Percentiles rank a stretch among this genome's conserved stretches.
Evolutionary conservation across 2,888 invertebrate genomes (phyloP).

Genomic region (Habrosyne pyritoides): DNA sequence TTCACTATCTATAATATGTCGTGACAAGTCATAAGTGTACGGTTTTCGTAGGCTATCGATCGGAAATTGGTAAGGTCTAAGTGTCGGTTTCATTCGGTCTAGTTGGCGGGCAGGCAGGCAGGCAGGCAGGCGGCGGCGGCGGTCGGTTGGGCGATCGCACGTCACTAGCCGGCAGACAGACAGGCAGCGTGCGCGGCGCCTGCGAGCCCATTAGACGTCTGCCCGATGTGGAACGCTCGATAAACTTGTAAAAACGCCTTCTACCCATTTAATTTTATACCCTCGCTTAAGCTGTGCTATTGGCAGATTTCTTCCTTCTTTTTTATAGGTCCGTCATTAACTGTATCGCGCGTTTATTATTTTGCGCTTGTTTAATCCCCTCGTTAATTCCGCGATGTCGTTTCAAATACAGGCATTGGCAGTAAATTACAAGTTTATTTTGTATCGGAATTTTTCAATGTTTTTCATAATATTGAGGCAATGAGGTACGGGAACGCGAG

Average conservation of each 20-base stretch:
- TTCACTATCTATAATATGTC: constrained; percentile 38
- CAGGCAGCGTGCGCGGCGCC: constrained; percentile 80
- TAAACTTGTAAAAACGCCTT: constrained; percentile 83
- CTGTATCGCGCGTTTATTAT: constrained; percentile 71
- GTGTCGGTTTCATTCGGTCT: constrained; percentile 46
- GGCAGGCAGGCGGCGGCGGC: constrained; percentile 7
- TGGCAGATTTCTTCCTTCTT: constrained; percentile 78
- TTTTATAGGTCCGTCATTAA: constrained; percentile 73
- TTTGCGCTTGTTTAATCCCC: constrained; percentile 61
- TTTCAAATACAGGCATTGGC: constrained; percentile 43
- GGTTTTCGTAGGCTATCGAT: constrained; percentile 53
- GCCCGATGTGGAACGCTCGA: constrained; percentile 81
- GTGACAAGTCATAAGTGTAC: constrained; percentile 45
- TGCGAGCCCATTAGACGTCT: constrained; percentile 78
- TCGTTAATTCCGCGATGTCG: constrained; percentile 50
- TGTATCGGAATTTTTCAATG: not conserved
- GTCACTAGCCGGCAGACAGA: constrained; percentile 71
- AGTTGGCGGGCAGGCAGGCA: constrained; percentile 28
- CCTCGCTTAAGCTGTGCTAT: constrained; percentile 79
- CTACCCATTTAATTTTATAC: constrained; percentile 82
- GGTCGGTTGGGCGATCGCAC: constrained; percentile 26
- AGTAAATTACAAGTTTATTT: constrained; percentile 25
- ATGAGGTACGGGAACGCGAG: not conserved
- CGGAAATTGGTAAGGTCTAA: constrained; percentile 56
- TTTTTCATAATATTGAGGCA: not conserved